Evolutionary conservation across 2,113 vertebrate genomes (phyloP).

Genomic region (Arothron firmamentum): DNA sequence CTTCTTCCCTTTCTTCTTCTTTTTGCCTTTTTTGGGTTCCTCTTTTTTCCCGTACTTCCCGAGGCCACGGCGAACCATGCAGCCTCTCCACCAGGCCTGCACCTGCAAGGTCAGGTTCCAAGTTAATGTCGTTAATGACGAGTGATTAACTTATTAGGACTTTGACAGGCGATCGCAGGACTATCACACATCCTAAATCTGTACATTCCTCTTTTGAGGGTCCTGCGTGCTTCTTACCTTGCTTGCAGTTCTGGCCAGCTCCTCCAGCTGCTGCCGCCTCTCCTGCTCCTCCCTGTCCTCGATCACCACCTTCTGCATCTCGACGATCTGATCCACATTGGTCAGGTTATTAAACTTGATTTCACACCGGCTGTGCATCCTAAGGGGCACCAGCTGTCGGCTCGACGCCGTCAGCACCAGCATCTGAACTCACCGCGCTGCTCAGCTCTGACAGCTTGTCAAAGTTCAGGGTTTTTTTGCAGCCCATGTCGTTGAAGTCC

Average conservation of each 20-base stretch:
- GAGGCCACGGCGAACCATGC: constrained; percentile 51
- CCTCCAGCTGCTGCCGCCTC: constrained; percentile 23
- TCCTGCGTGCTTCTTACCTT: constrained; percentile 37
- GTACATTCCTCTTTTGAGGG: not conserved
- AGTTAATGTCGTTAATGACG: not conserved
- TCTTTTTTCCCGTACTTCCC: constrained; percentile 36
- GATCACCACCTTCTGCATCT: constrained; percentile 54
- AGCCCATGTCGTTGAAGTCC: constrained; percentile 9
- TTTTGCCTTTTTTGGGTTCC: constrained; percentile 41
- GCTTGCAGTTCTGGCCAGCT: constrained; percentile 22
- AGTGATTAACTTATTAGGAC: not conserved
- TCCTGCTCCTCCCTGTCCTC: constrained; percentile 54
- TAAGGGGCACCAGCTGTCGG: not conserved
- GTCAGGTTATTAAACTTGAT: no score
- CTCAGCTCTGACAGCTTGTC: constrained; percentile 47
- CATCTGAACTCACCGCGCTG: constrained; percentile 34
- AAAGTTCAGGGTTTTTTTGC: constrained; percentile 29
- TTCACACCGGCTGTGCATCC: not conserved
- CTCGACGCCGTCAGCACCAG: no score
- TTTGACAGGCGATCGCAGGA: not conserved
- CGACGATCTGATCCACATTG: constrained; percentile 36
- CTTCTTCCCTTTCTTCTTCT: constrained; percentile 53
- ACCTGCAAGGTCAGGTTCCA: constrained; percentile 38
- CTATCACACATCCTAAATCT: not conserved
- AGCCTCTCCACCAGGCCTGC: constrained; percentile 64